Percentiles rank a stretch among this genome's conserved stretches.
These are phyloP conservation scores for Spodoptera frugiperda DNA, from an alignment of 1,140 invertebrate genomes.

Conservation along the genomic window DNA sequence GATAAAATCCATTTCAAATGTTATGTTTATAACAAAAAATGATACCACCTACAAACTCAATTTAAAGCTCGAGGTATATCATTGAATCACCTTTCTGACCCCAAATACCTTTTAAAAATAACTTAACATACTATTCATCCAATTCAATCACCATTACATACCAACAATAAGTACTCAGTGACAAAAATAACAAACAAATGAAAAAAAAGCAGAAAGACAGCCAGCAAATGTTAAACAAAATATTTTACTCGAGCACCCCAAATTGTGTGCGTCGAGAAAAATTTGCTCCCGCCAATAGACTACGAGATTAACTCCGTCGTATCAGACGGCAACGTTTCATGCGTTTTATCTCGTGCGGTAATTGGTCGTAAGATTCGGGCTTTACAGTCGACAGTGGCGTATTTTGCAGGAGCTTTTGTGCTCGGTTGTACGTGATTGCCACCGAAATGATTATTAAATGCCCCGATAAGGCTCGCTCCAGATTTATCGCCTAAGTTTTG, in stretches of 20 bases:
- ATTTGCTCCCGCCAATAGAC: slow-evolving; percentile 52
- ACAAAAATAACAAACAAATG: too few species aligned
- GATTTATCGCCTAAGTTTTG: slow-evolving; percentile 43
- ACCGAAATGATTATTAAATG: slow-evolving; percentile 54
- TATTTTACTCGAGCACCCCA: slow-evolving; percentile 23
- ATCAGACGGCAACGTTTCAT: slow-evolving; percentile 52
- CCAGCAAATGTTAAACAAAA: slow-evolving; percentile 2
- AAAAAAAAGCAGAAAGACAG: neutral
- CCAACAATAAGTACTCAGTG: too few species aligned
- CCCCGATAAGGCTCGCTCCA: slow-evolving; percentile 44
- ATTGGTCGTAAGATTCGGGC: slow-evolving; percentile 71
- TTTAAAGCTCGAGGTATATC: too few species aligned
- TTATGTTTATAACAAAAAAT: too few species aligned
- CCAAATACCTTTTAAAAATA: neutral
- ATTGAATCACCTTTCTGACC: neutral
- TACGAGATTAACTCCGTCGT: slow-evolving; percentile 46
- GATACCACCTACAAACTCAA: too few species aligned
- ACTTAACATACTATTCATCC: neutral
- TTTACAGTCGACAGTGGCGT: slow-evolving; percentile 59
- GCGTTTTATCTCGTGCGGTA: slow-evolving; percentile 67
- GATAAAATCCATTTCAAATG: too few species aligned
- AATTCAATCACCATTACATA: too few species aligned
- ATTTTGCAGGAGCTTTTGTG: slow-evolving; percentile 60
- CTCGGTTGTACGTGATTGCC: slow-evolving; percentile 56
- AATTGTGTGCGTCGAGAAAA: slow-evolving; percentile 41